Evolutionary conservation across 2,888 invertebrate species (phyloP), one percentile per base, ranked within the genome.

Genomic region (Rotaria socialis): DNA sequence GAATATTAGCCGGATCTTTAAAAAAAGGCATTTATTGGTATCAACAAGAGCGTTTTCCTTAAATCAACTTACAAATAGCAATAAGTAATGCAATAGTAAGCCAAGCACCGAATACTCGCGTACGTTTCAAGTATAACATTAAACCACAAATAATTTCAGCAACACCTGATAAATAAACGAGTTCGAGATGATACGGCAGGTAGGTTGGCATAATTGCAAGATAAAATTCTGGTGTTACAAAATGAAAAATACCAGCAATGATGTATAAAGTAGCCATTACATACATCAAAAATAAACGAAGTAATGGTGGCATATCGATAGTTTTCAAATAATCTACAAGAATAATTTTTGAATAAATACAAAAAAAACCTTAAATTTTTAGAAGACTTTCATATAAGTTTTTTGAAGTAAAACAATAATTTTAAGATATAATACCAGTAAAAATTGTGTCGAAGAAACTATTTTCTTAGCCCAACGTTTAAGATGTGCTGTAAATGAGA

Each of bases 1-100:
- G 80, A 47, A 80, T 47, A 80, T 80, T 80, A 43, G 80, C 80
- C 11, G 80, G 80, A 43, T 27, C 67, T 67, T 56, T 3, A 50
- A 24, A 24, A 67, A 27, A 0, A 67, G 0, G 16, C 0, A 19
- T 27, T 19, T 35, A 27, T 41, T 16, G 4, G 6, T 16, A 27
- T 16, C 2, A 35, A 27, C 2, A 7, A 19, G 16, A 52, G 14
- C 3, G 4, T 1, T 52, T 52, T 67, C 6, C 22, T 35, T 19
- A 16, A 16, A 27, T 35, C 0, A 27, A 67, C 67, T 67, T 67
- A 67, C 43, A 80, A 80, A 80, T 47, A 80, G 80, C 80, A 47
- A 80, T 80, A n/a, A 80, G 47, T 47, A 80, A n/a, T 10, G 47
- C 43, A 80, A 80, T 80, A n/a, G 47, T 80, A 4, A 80, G 47